Conservation (phyloP, 1,140 invertebrate species). For the Diorhabda elongata region DNA sequence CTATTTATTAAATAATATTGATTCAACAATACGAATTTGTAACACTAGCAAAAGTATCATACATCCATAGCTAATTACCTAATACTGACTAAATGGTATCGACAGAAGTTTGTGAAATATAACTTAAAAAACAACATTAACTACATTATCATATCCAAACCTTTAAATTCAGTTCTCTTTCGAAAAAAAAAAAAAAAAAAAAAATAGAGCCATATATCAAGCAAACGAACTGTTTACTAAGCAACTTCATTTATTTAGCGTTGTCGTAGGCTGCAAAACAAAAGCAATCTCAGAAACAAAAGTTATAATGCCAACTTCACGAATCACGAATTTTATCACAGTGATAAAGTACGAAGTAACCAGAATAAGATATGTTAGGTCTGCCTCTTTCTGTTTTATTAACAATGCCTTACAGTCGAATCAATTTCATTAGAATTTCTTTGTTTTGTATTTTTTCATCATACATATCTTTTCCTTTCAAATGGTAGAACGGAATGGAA, state of each 20-base stretch:
- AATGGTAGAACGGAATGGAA: too few species aligned
- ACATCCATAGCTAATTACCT: too few species aligned
- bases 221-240: background rate
- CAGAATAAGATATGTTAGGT: conserved; percentile 2
- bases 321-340: conserved; percentile 1
- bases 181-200: background rate
- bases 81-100: too few species aligned
- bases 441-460: too few species aligned
- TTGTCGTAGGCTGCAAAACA: conserved; percentile 1
- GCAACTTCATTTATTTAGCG: background rate
- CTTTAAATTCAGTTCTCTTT: background rate
- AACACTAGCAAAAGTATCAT: too few species aligned
- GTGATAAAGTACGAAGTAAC: background rate
- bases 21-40: too few species aligned
- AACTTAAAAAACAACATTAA: background rate
- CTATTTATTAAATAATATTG: too few species aligned
- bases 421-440: too few species aligned
- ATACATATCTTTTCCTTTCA: too few species aligned
- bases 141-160: background rate
- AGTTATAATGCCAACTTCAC: background rate
- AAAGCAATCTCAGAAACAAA: background rate
- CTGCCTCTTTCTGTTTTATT: background rate
- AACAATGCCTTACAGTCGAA: background rate
- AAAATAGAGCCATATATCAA: background rate
- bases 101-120: too few species aligned